phyloP scores from a whole-genome alignment of 1,140 invertebrate species.

The Centruroides sculpturatus region DNA sequence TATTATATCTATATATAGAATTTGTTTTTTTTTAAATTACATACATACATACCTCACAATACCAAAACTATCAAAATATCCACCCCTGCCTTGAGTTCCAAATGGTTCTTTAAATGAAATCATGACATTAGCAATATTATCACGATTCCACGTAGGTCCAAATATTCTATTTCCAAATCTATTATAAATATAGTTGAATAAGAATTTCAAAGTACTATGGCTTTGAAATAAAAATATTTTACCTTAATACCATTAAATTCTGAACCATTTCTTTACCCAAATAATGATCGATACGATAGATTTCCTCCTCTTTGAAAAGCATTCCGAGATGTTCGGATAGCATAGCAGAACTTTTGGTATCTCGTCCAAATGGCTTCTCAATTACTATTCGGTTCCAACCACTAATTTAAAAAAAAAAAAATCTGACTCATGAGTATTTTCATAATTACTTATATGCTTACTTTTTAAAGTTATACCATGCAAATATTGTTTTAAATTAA shows the following conservation, averaged over 20 bases:
- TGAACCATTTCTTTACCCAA: constrained; percentile 99
- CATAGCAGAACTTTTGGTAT: constrained; percentile 65
- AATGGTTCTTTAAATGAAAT: constrained; percentile 99
- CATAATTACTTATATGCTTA: no score
- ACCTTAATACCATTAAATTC: constrained; percentile 87
- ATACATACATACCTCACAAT: constrained; percentile 58
- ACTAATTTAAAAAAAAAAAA: constrained; percentile 33
- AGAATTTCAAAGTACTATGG: no score
- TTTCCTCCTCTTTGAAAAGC: constrained; percentile 86
- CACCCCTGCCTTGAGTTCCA: constrained; percentile 93
- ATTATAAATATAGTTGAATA: constrained; percentile 17
- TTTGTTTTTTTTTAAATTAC: neutral
- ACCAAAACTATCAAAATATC: constrained; percentile 97
- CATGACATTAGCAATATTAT: constrained; percentile 84
- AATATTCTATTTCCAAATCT: constrained; percentile 83
- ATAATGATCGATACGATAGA: constrained; percentile 98
- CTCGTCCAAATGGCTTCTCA: constrained; percentile 96
- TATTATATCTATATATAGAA: neutral
- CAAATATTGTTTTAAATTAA: no score
- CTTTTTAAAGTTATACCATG: no score
- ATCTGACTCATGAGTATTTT: no score
- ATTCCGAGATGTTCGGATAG: constrained; percentile 73
- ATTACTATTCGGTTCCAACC: constrained; percentile 94
- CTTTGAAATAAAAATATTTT: neutral
- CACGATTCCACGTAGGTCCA: constrained; percentile 79